These are phyloP conservation scores for Penaeus monodon DNA, from an alignment of 2,888 invertebrate genomes.

Conservation along the genomic window DNA sequence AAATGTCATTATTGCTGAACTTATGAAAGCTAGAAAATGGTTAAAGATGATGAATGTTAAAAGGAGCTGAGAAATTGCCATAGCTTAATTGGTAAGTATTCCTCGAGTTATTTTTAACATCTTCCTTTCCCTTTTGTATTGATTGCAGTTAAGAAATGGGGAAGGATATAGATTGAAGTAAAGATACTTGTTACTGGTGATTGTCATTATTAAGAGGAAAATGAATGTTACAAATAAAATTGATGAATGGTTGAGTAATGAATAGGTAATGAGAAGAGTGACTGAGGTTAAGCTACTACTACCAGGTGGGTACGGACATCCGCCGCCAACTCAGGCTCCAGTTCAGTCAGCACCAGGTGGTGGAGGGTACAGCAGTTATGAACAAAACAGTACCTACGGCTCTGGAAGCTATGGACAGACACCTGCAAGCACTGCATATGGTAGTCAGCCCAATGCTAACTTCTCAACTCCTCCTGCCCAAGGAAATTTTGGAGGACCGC, in stretches of 20 bases:
- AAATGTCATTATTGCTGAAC: too few relatives aligned
- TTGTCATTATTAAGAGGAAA: not conserved
- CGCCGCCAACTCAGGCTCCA: slow-evolving; percentile 45
- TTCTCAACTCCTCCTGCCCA: slow-evolving; percentile 46
- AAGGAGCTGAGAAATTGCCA: too few relatives aligned
- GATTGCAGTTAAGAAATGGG: too few relatives aligned
- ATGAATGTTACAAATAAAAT: too few relatives aligned
- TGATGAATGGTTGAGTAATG: not conserved
- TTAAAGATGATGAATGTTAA: too few relatives aligned
- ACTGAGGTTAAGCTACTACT: slow-evolving; percentile 47
- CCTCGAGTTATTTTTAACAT: too few relatives aligned
- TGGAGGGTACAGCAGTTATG: slow-evolving; percentile 58
- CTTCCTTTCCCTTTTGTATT: too few relatives aligned
- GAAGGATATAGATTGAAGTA: too few relatives aligned
- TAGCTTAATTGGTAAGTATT: too few relatives aligned
- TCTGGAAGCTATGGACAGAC: slow-evolving; percentile 57
- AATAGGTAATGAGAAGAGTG: slow-evolving; percentile 30
- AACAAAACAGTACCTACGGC: slow-evolving; percentile 55
- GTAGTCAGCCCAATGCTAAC: slow-evolving; percentile 54
- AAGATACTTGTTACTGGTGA: too few relatives aligned
- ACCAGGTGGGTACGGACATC: slow-evolving; percentile 56
- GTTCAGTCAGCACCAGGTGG: slow-evolving; percentile 30
- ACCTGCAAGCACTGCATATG: slow-evolving; percentile 52
- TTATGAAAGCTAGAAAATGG: too few relatives aligned
- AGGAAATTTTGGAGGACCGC: slow-evolving; percentile 52